Percentiles rank a stretch among this genome's conserved stretches.
Evolutionary conservation across 2,797 vertebrate species (phyloP).

Genomic region (Diceros bicornis): DNA sequence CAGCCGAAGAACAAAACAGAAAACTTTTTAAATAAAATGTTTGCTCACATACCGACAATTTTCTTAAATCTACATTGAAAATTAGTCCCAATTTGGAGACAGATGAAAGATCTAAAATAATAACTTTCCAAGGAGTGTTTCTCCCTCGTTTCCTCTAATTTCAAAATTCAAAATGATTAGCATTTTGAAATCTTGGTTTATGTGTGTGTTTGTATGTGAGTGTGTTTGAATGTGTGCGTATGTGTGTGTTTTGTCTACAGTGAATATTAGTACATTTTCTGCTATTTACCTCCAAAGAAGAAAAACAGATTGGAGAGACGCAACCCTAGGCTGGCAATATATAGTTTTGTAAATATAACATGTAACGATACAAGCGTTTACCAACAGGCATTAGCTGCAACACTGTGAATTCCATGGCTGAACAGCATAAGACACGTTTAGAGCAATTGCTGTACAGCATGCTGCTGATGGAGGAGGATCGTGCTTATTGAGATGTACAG

Average conservation of each 20-base stretch:
- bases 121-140: constrained; percentile 78
- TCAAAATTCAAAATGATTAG: constrained; percentile 83
- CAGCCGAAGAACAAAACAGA: constrained; percentile 42
- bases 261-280: constrained; percentile 74
- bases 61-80: constrained; percentile 82
- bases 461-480: constrained; percentile 79
- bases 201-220: constrained; percentile 9
- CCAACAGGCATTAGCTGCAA: constrained; percentile 84
- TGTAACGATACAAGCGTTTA: constrained; percentile 79
- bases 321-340: constrained; percentile 82
- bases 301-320: constrained; percentile 82
- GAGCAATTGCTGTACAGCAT: constrained; percentile 73
- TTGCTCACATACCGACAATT: constrained; percentile 81
- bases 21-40: constrained; percentile 81
- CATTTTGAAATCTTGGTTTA: constrained; percentile 76
- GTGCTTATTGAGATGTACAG: constrained; percentile 90
- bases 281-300: constrained; percentile 74
- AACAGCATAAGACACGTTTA: constrained; percentile 84
- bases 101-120: constrained; percentile 84
- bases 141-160: constrained; percentile 84
- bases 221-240: background rate
- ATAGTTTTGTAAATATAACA: constrained; percentile 86
- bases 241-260: constrained; percentile 72
- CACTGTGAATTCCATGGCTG: constrained; percentile 82
- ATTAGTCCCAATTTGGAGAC: constrained; percentile 82